These are phyloP conservation scores for Eulemur macaco DNA, from an alignment of 2,113 vertebrate genomes.

Conservation along the genomic window DNA sequence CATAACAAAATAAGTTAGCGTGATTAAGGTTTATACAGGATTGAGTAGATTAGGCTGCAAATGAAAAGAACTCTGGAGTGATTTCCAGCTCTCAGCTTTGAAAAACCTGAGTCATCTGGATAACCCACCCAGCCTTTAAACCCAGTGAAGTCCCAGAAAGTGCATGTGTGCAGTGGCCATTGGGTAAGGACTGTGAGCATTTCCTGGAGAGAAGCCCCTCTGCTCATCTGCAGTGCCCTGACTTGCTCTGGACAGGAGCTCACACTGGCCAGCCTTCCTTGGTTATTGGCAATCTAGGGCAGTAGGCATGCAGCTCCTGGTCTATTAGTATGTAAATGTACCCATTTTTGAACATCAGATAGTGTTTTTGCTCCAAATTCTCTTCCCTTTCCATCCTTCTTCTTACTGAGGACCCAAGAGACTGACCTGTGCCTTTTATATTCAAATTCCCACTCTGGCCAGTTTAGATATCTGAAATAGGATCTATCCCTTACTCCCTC, in stretches of 20 bases:
- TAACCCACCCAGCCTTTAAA: neutral
- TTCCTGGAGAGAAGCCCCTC: fast-evolving
- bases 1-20: neutral
- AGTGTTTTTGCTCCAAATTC: neutral
- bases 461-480: neutral
- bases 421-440: neutral
- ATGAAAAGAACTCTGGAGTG: neutral
- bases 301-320: neutral
- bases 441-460: neutral
- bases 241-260: neutral
- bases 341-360: neutral
- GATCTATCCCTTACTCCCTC: neutral
- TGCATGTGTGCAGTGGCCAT: no score
- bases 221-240: neutral
- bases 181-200: neutral
- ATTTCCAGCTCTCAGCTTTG: slow-evolving; percentile 10
- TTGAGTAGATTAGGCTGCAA: neutral
- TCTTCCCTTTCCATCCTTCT: neutral
- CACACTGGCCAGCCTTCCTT: no score
- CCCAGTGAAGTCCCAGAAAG: neutral
- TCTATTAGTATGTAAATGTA: fast-evolving
- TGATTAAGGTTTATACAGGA: neutral
- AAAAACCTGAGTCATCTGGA: neutral
- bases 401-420: neutral
- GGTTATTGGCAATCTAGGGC: fast-evolving